phyloP scores from a whole-genome alignment of 2,797 vertebrate genomes.

The Prunella strophiata region DNA sequence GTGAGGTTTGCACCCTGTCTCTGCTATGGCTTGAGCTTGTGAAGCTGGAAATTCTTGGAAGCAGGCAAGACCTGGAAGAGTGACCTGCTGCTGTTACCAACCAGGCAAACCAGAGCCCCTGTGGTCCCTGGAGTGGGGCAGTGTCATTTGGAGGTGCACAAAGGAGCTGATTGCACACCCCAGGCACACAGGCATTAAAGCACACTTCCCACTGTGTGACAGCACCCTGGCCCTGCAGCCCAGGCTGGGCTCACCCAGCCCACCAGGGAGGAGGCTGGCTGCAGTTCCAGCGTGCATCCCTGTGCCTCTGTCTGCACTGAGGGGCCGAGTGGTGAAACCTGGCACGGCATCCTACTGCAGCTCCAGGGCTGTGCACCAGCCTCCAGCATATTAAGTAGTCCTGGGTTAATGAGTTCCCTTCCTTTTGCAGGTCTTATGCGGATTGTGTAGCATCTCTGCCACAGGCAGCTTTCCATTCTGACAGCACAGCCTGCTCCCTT shows the following conservation, averaged over 20 bases:
- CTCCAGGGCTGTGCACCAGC: background rate
- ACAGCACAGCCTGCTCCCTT: background rate
- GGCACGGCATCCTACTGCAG: constrained; percentile 20
- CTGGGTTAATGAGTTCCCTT: constrained; percentile 30
- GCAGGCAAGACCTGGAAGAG: background rate
- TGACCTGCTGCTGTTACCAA: rapidly evolving
- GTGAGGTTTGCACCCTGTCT: background rate
- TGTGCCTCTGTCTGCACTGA: background rate
- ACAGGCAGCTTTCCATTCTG: background rate
- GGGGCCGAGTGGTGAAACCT: background rate
- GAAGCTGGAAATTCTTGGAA: background rate
- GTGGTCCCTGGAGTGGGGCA: rapidly evolving
- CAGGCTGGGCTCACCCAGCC: background rate
- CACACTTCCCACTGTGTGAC: rapidly evolving
- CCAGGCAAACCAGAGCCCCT: background rate
- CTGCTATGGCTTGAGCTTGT: background rate
- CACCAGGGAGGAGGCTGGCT: rapidly evolving
- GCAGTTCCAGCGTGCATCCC: rapidly evolving
- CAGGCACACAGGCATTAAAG: background rate
- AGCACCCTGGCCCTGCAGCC: background rate
- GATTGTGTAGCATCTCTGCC: background rate
- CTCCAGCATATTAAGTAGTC: constrained; percentile 54
- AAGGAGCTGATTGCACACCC: background rate
- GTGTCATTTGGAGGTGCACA: background rate
- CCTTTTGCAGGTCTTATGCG: constrained; percentile 25